A percentile compares a stretch with the other conserved stretches of the same genome.
phyloP scores from a whole-genome alignment of 2,113 vertebrate species.

The Scophthalmus maximus region DNA sequence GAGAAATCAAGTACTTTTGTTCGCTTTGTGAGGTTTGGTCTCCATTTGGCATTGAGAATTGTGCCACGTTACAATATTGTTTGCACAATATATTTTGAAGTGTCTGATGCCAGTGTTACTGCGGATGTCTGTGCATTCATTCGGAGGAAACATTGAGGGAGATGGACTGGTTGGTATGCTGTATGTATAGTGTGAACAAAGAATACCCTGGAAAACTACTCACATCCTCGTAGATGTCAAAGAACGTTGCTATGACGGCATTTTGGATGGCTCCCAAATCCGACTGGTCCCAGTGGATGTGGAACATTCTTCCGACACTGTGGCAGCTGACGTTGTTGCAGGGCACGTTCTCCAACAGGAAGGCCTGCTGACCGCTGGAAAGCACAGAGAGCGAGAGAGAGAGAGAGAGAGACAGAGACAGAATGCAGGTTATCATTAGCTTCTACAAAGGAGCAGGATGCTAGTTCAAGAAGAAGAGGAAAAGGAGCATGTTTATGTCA shows the following conservation, averaged over 20 bases:
- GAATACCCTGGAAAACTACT: constrained; percentile 75
- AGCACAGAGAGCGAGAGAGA: constrained; percentile 28
- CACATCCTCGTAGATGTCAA: constrained; percentile 98
- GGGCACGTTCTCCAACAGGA: constrained; percentile 93
- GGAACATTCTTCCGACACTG: constrained; percentile 86
- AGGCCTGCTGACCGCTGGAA: constrained; percentile 91
- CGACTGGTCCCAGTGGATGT: constrained; percentile 91
- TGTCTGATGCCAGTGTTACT: not conserved
- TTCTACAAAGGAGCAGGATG: not conserved
- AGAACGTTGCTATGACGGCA: constrained; percentile 91
- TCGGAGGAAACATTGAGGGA: not conserved
- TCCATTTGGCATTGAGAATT: not conserved
- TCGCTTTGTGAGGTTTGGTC: constrained; percentile 2
- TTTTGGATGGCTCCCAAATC: constrained; percentile 91
- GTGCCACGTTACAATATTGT: no score
- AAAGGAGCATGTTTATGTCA: not conserved
- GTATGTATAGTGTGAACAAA: not conserved
- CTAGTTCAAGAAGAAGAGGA: not conserved
- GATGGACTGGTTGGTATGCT: not conserved
- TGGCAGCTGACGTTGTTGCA: constrained; percentile 87
- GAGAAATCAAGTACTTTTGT: constrained; percentile 37
- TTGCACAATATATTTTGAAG: no score
- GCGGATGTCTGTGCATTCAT: no score
- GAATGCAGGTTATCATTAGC: not conserved
- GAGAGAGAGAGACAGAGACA: constrained; percentile 14